phyloP scores from a whole-genome alignment of 2,797 vertebrate genomes.

The Fratercula arctica region DNA sequence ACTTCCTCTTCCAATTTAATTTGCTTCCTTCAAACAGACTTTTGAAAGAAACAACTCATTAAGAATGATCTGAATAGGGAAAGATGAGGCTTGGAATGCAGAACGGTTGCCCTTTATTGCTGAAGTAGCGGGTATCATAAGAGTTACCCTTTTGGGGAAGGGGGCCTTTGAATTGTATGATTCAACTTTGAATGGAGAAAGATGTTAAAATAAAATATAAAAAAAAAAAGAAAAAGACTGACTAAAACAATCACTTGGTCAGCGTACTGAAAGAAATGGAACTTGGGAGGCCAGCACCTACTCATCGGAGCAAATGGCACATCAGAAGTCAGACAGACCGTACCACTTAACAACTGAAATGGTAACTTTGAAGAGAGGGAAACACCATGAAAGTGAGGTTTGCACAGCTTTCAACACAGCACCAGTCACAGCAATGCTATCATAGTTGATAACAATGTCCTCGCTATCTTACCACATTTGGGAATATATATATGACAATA shows the following conservation, averaged over 20 bases:
- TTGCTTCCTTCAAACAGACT: not conserved
- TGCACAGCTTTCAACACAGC: not conserved
- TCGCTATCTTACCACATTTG: not conserved
- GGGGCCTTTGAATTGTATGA: not conserved
- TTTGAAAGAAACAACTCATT: not conserved
- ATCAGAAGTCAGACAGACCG: not conserved
- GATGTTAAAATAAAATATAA: not conserved
- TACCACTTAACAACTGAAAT: not conserved
- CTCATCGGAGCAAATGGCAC: not conserved
- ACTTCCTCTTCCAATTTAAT: not conserved
- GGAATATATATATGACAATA: not conserved
- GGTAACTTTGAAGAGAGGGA: not conserved
- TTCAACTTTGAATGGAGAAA: not conserved
- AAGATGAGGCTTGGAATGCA: not conserved
- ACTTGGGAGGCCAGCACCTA: not conserved
- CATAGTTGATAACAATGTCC: not conserved
- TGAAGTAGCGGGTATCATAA: not conserved
- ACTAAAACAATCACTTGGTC: not conserved
- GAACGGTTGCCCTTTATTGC: not conserved
- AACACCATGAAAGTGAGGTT: not conserved
- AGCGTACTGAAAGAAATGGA: not conserved
- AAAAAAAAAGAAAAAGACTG: not conserved
- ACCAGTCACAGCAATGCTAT: not conserved
- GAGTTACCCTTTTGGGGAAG: not conserved
- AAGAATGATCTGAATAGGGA: not conserved